Base-by-base conservation (phyloP, 1,140 invertebrate species). In the Bathynomus jamesi region DNA sequence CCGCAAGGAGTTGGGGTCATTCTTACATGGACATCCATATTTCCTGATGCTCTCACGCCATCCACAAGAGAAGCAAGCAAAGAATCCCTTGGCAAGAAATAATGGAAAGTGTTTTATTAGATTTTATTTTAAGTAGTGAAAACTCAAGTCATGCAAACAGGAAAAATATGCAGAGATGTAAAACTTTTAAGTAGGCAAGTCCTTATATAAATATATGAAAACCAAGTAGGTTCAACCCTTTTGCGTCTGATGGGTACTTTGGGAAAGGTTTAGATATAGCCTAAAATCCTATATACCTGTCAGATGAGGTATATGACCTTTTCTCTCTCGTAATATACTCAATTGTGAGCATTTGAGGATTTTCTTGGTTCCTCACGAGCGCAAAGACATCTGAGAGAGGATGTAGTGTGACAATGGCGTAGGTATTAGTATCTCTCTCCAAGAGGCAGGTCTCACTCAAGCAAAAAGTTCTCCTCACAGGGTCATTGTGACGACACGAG, bases 341-440 rank as follows among this genome's bases (percentile, higher is more conserved):
- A 72, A 99, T 90, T 61, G 87, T 88, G 81, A 99, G 98, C 67
- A 91, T 86, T 83, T 99, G 97, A 5, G 95, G 92, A 84, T 98
- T 95, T 69, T 91, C 87, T 65, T 90, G 88, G 82, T 94, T 89
- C 63, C 97, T 85, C 65, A 99, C 87, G 68, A 99, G 84, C 0
- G 95, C 92, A 84, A 95, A 97, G 27, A 98, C 90, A 80, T 94
- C 91, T 69, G 88, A 87, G 8, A 99, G 82, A 0, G 95, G 95
- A 78, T 93, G 89, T 32, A 96, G 84, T 25, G 95, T 95, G 76
- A 88, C 90, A 73, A 96, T 90, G 78, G 89, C 92, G 82, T 99
- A 99, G 0, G 95, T 96, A 79, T 93, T 92, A 27, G 94, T 94
- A 85, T 99, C 97, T 78, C 97, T 86, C 85, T 99, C 97, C 30